Conservation (phyloP, 2,888 invertebrate species). For the Thymelicus acteon region DNA sequence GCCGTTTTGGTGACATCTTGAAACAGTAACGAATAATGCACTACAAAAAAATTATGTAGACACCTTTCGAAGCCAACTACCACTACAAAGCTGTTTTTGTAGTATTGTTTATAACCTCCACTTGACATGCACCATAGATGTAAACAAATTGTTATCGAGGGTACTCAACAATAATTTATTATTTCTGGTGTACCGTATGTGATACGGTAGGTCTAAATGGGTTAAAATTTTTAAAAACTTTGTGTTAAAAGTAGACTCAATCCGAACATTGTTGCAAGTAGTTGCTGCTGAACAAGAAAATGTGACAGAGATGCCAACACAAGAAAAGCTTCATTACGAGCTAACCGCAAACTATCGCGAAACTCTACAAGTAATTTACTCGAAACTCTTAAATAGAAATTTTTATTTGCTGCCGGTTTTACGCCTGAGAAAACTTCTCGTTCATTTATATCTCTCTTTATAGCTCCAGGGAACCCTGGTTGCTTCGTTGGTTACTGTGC, state of each 20-base stretch:
- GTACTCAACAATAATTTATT: too few species aligned
- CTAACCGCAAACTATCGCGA: slow-evolving; percentile 51
- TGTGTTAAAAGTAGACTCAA: not conserved
- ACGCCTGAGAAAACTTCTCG: slow-evolving; percentile 45
- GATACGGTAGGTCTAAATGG: too few species aligned
- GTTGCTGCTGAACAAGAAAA: slow-evolving; percentile 3
- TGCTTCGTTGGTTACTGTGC: slow-evolving; percentile 2
- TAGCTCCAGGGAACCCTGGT: slow-evolving; percentile 39
- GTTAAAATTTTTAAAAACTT: not conserved
- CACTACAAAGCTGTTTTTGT: too few species aligned
- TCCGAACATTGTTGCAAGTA: not conserved
- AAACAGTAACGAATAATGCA: too few species aligned
- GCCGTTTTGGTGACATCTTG: too few species aligned
- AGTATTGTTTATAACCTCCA: too few species aligned
- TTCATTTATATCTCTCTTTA: slow-evolving; percentile 57
- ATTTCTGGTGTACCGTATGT: too few species aligned
- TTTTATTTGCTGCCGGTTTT: slow-evolving; percentile 47
- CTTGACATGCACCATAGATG: too few species aligned
- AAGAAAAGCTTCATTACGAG: slow-evolving; percentile 60
- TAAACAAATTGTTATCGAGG: too few species aligned
- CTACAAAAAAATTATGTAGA: too few species aligned
- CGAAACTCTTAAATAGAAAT: slow-evolving; percentile 49
- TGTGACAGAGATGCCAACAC: slow-evolving; percentile 30
- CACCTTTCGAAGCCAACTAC: too few species aligned
- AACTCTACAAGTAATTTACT: slow-evolving; percentile 53